Evolutionary conservation across 92 coral and sea anemone species (phyloP), one percentile per base, ranked within the genome.

Genomic region (Montipora capitata): DNA sequence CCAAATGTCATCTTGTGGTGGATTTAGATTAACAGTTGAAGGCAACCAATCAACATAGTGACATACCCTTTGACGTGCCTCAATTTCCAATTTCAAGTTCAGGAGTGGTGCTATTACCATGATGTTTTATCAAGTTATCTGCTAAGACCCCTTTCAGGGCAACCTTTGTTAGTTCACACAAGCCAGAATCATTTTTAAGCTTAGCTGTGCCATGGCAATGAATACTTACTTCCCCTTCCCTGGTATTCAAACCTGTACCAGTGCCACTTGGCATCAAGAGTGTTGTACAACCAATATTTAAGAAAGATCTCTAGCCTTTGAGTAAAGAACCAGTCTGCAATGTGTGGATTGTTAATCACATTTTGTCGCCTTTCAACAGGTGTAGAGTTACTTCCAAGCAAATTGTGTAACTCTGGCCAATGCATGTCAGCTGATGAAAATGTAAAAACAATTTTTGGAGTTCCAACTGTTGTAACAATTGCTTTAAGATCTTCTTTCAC

Each of bases 31-130:
- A 63, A 86, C 81, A 16, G 94, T 91, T 43, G 91, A 90, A 54
- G 85, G 72, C 80, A 90, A 79, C 94, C 91, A 90, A 57, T 90
- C 91, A 85, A 90, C 91, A 85, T 86, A 85, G 52, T 85, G 76
- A 79, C 91, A 85, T 56, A 78, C 94, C 62, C 77, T 90, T 78
- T 90, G 68, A 51, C 87, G 87, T 73, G 94, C 94, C 58, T 85
- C 74, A 57, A 91, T 81, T 72, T 80, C 94, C 65, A 87, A 87
- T 48, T 48, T 91, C 91, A 17, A 91, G 83, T 66, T 91, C 71
- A 7, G 84, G 43, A 73, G 77, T 66, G 61, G 86, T 64, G 41
- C 71, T 73, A 91, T 82, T 63, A 57, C 81, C 75, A 76, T 80
- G 81, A 67, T 81, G 79, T 76, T 91, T 89, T 82, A 75, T 91